Percentiles rank a stretch among this genome's conserved stretches.
These are phyloP conservation scores for Drosophila burlai DNA, from an alignment of 1,140 invertebrate species.

Conservation along the genomic window DNA sequence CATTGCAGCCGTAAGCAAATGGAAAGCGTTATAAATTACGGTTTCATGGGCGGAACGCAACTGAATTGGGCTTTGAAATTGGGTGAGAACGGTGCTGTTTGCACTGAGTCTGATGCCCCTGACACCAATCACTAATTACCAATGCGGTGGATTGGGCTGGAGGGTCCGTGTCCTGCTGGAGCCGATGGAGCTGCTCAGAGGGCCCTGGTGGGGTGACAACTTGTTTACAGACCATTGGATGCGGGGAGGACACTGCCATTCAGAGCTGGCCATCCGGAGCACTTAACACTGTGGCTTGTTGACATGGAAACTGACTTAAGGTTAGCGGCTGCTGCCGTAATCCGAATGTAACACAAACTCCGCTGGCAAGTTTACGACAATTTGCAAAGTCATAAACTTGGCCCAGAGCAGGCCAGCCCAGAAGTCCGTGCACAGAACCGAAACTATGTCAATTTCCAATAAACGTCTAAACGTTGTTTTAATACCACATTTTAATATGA, in stretches of 20 bases:
- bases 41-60: slow-evolving; percentile 30
- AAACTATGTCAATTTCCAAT: slow-evolving; percentile 1
- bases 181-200: not conserved
- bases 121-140: slow-evolving; percentile 67
- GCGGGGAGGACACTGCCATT: slow-evolving; percentile 34
- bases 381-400: slow-evolving; percentile 69
- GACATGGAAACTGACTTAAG: slow-evolving; percentile 74
- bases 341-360: slow-evolving; percentile 67
- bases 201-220: slow-evolving; percentile 15
- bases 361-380: slow-evolving; percentile 64
- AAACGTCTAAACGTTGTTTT: not conserved
- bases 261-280: slow-evolving; percentile 29
- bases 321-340: slow-evolving; percentile 50
- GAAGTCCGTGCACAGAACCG: slow-evolving; percentile 13
- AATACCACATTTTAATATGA: not conserved
- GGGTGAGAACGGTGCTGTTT: slow-evolving; percentile 43
- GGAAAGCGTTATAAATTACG: slow-evolving; percentile 50
- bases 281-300: slow-evolving; percentile 60
- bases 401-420: slow-evolving; percentile 27
- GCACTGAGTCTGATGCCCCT: slow-evolving; percentile 38
- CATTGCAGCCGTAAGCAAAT: slow-evolving; percentile 44
- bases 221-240: slow-evolving; percentile 69
- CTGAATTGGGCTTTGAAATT: slow-evolving; percentile 40
- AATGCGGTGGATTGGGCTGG: slow-evolving; percentile 32
- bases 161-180: slow-evolving; percentile 9